A percentile compares a stretch with the other conserved stretches of the same genome.
Evolutionary conservation across 2,113 vertebrate species (phyloP).

Genomic region (Dascyllus trimaculatus): DNA sequence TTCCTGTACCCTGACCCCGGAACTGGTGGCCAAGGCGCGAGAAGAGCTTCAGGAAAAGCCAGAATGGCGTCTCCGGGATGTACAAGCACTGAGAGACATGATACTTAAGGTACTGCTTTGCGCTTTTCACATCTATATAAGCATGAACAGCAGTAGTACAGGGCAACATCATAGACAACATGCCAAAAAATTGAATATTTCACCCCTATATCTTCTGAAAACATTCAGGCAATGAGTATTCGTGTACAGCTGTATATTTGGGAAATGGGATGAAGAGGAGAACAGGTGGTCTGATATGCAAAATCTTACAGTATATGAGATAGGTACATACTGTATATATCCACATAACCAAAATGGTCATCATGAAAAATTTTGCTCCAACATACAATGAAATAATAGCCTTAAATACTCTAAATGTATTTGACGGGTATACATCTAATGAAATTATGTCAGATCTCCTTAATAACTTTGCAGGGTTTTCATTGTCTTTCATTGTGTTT

Average conservation of each 20-base stretch:
- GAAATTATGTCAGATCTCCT: too few species aligned
- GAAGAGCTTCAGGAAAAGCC: constrained; percentile 99
- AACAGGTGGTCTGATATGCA: not conserved
- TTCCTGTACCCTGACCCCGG: constrained; percentile 90
- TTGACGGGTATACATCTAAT: too few species aligned
- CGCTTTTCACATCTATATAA: not conserved
- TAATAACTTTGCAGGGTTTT: too few species aligned
- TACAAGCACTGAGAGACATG: constrained; percentile 97
- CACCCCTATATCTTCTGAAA: too few species aligned
- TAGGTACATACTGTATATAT: not conserved
- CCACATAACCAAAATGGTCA: not conserved
- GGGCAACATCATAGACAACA: too few species aligned
- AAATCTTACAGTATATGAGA: not conserved
- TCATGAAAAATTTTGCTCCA: too few species aligned
- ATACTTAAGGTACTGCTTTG: constrained; percentile 86
- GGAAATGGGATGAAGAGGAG: not conserved
- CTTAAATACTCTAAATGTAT: too few species aligned
- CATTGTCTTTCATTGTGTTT: too few species aligned
- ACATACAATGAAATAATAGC: too few species aligned
- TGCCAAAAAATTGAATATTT: too few species aligned
- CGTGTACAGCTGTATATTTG: not conserved
- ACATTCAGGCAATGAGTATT: too few species aligned
- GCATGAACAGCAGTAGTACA: too few species aligned
- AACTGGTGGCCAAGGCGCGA: constrained; percentile 93
- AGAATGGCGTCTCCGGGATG: constrained; percentile 95